These are phyloP conservation scores for Clostera curtula DNA, from an alignment of 2,888 invertebrate species.

Conservation along the genomic window DNA sequence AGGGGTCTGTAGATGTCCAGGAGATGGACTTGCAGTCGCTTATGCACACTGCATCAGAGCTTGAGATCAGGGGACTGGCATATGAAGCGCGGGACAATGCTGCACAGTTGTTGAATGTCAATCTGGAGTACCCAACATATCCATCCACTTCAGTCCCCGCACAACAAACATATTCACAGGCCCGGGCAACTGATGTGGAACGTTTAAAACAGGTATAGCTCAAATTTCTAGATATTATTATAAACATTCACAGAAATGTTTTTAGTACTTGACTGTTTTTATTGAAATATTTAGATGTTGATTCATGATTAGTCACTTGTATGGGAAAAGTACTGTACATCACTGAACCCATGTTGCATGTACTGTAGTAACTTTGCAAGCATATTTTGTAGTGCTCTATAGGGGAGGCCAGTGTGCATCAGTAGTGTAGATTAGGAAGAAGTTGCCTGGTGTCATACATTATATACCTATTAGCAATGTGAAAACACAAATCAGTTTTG, in stretches of 20 bases:
- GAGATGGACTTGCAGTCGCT: slow-evolving; percentile 77
- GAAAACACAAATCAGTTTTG: no score
- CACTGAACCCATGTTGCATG: no score
- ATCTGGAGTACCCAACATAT: slow-evolving; percentile 65
- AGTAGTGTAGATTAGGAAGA: no score
- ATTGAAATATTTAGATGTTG: no score
- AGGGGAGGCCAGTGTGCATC: no score
- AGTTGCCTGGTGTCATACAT: no score
- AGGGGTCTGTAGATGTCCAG: slow-evolving; percentile 80
- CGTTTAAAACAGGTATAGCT: slow-evolving; percentile 62
- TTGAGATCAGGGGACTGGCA: slow-evolving; percentile 79
- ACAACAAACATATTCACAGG: slow-evolving; percentile 37
- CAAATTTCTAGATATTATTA: neutral
- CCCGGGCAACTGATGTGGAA: slow-evolving; percentile 59
- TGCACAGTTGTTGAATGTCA: slow-evolving; percentile 70
- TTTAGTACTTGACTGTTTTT: no score
- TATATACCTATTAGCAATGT: no score
- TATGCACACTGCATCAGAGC: slow-evolving; percentile 79
- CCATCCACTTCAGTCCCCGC: slow-evolving; percentile 42
- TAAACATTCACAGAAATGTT: neutral
- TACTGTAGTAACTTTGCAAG: no score
- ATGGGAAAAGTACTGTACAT: no score
- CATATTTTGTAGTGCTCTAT: no score
- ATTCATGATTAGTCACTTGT: no score
- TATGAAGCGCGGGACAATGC: slow-evolving; percentile 75